Evolutionary conservation across 2,888 invertebrate species (phyloP), one percentile per base, ranked within the genome.

Genomic region (Cosmia pyralina): DNA sequence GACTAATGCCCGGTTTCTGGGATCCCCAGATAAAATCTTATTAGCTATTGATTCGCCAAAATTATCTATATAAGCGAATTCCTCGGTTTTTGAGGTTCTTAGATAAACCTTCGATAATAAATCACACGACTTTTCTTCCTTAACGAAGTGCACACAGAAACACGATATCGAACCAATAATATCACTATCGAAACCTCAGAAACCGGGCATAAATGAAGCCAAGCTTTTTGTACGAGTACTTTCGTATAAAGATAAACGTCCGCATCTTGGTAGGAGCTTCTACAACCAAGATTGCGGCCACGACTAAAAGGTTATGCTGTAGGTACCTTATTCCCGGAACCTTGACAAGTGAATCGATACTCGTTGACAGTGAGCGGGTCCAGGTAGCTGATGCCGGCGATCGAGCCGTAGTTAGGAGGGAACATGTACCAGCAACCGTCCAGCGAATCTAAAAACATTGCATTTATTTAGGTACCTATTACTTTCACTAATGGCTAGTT

Each of bases 381-480:
- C 68, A 96, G 79, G 79, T 96, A 96, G 86, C 96, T 96, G 86
- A 94, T 88, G 60, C 96, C 96, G 2, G 95, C 96, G 34, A 96
- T 96, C 19, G 96, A 96, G 0, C 96, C 96, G 85, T 96, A 96
- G 89, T 96, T 95, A 0, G 96, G 96, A 0, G 96, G 96, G 82
- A 93, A 96, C 93, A 95, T 94, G 84, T 93, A 95, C 94, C 94
- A 94, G 70, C 96, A 96, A 0, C 96, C 96, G 69, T 96, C 95
- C 85, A 96, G 76, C 0, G 92, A 87, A 74, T 95, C 96, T 96
- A 83, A 15, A 81, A 73, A 65, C 3, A 67, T 46, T 11, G 1
- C 28, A 17, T n/a, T 58, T 34, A 11, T 28, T 41, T 52, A 28
- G 28, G 28, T 3, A 46, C 11, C 34, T n/a, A n/a, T n/a, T n/a